Evolutionary conservation across 1,140 invertebrate genomes (phyloP).

Genomic region (Diplogasteroides magnus): DNA sequence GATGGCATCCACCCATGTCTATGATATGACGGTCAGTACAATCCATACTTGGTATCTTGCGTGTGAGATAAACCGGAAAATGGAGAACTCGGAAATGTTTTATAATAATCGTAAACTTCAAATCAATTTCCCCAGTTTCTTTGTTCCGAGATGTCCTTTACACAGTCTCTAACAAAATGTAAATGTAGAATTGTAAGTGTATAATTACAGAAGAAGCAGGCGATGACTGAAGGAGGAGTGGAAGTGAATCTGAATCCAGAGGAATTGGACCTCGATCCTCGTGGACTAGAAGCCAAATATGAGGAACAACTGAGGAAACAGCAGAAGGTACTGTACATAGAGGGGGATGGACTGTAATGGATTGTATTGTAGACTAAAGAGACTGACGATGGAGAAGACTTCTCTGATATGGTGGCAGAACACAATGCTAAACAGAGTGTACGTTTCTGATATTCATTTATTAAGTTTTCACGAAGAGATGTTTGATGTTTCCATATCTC

Average conservation of each 20-base stretch:
- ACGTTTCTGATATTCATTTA: slow-evolving; percentile 16
- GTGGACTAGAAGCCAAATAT: slow-evolving; percentile 90
- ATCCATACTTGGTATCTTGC: neutral
- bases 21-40: slow-evolving; percentile 42
- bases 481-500: slow-evolving; percentile 6
- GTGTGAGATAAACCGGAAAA: neutral
- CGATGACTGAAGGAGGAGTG: slow-evolving; percentile 61
- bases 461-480: neutral
- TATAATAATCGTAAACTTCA: neutral
- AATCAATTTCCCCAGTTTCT: slow-evolving; percentile 18
- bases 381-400: slow-evolving; percentile 74
- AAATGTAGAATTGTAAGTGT: neutral
- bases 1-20: slow-evolving; percentile 86
- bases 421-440: slow-evolving; percentile 62
- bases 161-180: neutral
- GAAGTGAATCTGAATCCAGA: slow-evolving; percentile 93
- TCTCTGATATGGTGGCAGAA: slow-evolving; percentile 96
- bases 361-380: slow-evolving; percentile 57
- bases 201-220: slow-evolving; percentile 35
- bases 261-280: slow-evolving; percentile 88
- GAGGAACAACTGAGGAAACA: slow-evolving; percentile 72
- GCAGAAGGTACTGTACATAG: slow-evolving; percentile 10
- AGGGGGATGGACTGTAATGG: neutral
- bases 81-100: neutral
- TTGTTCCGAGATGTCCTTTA: slow-evolving; percentile 12